Evolutionary conservation across 2,113 vertebrate species (phyloP).

Genomic region (Ellobius talpinus): DNA sequence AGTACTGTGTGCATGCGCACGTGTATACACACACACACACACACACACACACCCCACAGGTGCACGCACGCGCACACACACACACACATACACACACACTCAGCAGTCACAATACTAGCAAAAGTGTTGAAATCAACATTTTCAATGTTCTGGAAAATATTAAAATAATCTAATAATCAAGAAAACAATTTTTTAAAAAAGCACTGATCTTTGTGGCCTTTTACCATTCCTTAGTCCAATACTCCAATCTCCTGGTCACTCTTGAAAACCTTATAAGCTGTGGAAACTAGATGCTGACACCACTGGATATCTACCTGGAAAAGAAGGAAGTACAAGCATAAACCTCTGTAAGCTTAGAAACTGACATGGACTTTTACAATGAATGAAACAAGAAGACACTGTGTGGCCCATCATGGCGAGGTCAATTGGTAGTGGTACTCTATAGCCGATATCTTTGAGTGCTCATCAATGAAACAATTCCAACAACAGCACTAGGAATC

Average conservation of each 20-base stretch:
- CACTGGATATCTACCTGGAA: not conserved
- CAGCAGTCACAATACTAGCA: not conserved
- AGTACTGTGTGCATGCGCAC: accelerated
- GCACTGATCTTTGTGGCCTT: not conserved
- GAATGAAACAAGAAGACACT: conserved; percentile 18
- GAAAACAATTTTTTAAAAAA: conserved; percentile 7
- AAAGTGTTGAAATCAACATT: not conserved
- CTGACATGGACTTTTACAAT: conserved; percentile 35
- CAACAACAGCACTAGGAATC: not conserved
- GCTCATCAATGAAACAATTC: conserved; percentile 41
- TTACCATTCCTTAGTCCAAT: conserved; percentile 24
- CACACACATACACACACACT: too few relatives aligned
- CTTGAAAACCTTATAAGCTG: conserved; percentile 24
- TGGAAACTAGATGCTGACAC: not conserved
- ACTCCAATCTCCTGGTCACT: not conserved
- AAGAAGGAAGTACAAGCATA: conserved; percentile 27
- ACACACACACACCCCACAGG: not conserved
- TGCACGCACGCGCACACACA: too few relatives aligned
- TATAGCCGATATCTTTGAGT: not conserved
- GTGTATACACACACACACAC: not conserved
- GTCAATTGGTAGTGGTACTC: not conserved
- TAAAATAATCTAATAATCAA: not conserved
- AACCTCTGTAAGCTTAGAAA: conserved; percentile 8
- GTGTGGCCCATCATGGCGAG: not conserved
- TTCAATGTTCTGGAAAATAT: conserved; percentile 17